Evolutionary conservation across 2,888 invertebrate species (phyloP).

Genomic region (Hemicrepidius hirtus): DNA sequence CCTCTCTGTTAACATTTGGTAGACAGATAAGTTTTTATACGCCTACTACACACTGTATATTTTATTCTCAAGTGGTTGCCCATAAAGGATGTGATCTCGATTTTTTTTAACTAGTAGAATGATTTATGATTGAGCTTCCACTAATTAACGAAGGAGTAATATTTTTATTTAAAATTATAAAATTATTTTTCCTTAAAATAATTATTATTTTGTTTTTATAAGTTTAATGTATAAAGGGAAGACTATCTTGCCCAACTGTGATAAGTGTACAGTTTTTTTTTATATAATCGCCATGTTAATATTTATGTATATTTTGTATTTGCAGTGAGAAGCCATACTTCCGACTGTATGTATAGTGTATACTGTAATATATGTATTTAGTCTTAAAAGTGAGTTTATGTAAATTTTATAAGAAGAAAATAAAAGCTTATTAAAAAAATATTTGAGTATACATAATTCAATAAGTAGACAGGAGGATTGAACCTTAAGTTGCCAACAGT

Average conservation of each 20-base stretch:
- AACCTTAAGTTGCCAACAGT: no score
- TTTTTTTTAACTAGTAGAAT: conserved; percentile 14
- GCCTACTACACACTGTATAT: no score
- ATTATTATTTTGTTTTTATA: conserved; percentile 28
- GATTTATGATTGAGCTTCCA: conserved; percentile 23
- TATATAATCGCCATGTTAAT: conserved; percentile 50
- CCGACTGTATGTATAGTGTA: conserved; percentile 31
- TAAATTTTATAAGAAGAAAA: conserved; percentile 40
- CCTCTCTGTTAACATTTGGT: no score
- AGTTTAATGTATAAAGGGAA: conserved; percentile 37
- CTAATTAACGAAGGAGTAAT: conserved; percentile 13
- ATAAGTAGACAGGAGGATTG: no score
- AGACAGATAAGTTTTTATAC: no score
- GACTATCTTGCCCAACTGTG: conserved; percentile 47
- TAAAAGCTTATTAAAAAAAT: conserved; percentile 25
- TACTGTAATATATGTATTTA: conserved; percentile 50
- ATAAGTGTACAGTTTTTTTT: conserved; percentile 51
- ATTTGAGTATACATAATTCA: no score
- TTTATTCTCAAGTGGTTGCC: no score
- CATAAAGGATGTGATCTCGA: conserved; percentile 35
- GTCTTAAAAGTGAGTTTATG: conserved; percentile 38
- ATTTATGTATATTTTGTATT: conserved; percentile 51
- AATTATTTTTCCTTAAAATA: conserved; percentile 3
- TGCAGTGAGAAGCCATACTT: conserved; percentile 36
- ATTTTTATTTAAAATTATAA: conserved; percentile 14